phyloP scores from a whole-genome alignment of 2,888 invertebrate genomes.

The Cheilosia scutellata region DNA sequence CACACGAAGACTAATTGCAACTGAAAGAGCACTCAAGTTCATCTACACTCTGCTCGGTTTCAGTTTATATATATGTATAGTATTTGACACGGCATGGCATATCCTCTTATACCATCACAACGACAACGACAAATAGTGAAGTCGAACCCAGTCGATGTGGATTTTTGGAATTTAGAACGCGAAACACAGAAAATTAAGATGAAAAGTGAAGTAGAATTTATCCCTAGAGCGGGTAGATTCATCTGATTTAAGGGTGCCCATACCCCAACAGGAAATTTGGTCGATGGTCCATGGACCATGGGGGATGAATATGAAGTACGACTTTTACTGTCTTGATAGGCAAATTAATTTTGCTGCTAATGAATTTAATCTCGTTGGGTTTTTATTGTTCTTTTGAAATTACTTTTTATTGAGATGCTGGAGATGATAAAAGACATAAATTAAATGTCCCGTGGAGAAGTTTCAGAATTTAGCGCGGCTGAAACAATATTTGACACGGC shows the following conservation, averaged over 20 bases:
- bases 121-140: conserved; percentile 22
- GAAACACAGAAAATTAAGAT: conserved; percentile 45
- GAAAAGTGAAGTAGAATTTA: conserved; percentile 46
- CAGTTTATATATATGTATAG: not conserved
- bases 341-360: conserved; percentile 68
- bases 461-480: conserved; percentile 18
- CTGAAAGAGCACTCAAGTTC: conserved; percentile 65
- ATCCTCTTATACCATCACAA: not conserved
- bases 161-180: conserved; percentile 55
- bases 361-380: conserved; percentile 65
- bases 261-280: not conserved
- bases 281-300: not conserved
- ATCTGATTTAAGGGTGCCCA: conserved; percentile 12
- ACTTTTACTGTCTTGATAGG: conserved; percentile 45
- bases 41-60: conserved; percentile 13
- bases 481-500: conserved; percentile 12
- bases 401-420: conserved; percentile 38
- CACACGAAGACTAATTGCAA: conserved; percentile 67
- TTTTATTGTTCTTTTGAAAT: conserved; percentile 58
- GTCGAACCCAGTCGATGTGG: conserved; percentile 41
- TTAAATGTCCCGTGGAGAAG: conserved; percentile 27
- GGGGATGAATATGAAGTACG: conserved; percentile 2
- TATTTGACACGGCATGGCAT: conserved; percentile 43
- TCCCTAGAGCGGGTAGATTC: conserved; percentile 25
- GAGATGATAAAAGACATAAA: conserved; percentile 31